phyloP scores from a whole-genome alignment of 1,140 invertebrate species.

The Listronotus oregonensis region DNA sequence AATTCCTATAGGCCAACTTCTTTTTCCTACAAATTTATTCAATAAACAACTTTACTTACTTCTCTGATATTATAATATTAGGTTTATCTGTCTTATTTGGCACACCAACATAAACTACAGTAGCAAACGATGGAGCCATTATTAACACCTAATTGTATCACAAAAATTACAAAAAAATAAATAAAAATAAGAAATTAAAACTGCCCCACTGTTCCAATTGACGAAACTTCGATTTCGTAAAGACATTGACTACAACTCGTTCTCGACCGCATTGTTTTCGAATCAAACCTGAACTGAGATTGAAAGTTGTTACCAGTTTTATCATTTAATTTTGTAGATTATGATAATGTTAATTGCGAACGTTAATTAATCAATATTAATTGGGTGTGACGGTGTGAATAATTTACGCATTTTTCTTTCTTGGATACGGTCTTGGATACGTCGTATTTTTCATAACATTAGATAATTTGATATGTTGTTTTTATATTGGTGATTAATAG shows the following conservation, averaged over 20 bases:
- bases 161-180: neutral
- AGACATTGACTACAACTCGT: slow-evolving; percentile 11
- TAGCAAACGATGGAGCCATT: slow-evolving; percentile 12
- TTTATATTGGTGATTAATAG: too few relatives aligned
- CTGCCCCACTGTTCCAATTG: neutral
- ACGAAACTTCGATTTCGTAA: slow-evolving; percentile 3
- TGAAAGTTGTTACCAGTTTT: slow-evolving; percentile 10
- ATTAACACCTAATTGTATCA: neutral
- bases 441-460: neutral
- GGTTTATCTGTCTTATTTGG: neutral
- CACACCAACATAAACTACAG: slow-evolving; percentile 18
- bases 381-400: neutral
- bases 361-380: slow-evolving; percentile 10
- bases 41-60: slow-evolving; percentile 5
- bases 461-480: neutral
- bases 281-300: slow-evolving; percentile 20
- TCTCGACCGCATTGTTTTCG: slow-evolving; percentile 19
- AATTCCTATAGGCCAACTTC: neutral
- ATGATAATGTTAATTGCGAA: slow-evolving; percentile 2
- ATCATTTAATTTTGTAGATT: slow-evolving; percentile 2
- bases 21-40: neutral
- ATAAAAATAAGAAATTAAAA: too few relatives aligned
- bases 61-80: neutral
- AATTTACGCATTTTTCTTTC: neutral
- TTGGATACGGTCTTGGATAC: neutral